A percentile compares a stretch with the other conserved stretches of the same genome.
phyloP scores from a whole-genome alignment of 2,888 invertebrate species.

The Trypoxylon attenuatum region DNA sequence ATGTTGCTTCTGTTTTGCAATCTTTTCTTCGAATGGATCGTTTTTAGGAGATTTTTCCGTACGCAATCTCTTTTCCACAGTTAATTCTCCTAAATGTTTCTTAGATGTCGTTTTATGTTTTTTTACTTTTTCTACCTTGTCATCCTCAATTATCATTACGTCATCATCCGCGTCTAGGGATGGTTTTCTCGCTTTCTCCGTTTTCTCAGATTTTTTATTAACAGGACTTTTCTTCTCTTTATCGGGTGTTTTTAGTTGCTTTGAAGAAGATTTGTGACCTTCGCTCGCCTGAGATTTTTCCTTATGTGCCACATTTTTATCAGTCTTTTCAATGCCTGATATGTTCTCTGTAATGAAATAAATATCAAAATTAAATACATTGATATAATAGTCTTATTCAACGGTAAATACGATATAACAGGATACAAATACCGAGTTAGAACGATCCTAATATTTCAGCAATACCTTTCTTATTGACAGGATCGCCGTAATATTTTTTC shows the following conservation, averaged over 20 bases:
- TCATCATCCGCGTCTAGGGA: too few relatives aligned
- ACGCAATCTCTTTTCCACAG: constrained; percentile 49
- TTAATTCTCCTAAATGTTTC: constrained; percentile 3
- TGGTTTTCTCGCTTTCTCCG: too few relatives aligned
- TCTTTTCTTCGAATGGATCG: constrained; percentile 79
- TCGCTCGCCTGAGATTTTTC: too few relatives aligned
- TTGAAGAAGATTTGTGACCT: too few relatives aligned
- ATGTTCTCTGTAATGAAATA: background rate
- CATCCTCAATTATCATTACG: constrained; percentile 1
- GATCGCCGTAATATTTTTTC: constrained; percentile 66
- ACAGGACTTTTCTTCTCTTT: constrained; percentile 7
- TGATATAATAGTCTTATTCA: background rate
- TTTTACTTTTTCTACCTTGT: background rate
- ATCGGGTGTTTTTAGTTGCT: too few relatives aligned
- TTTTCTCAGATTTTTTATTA: too few relatives aligned
- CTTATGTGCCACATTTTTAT: too few relatives aligned
- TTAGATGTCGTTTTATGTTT: too few relatives aligned
- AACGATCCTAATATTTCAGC: background rate
- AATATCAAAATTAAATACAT: background rate
- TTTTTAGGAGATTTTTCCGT: constrained; percentile 22
- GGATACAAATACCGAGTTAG: background rate
- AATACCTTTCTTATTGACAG: constrained; percentile 7
- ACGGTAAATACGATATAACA: background rate
- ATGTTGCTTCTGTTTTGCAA: constrained; percentile 81
- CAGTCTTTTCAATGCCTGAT: background rate